A percentile compares a stretch with the other conserved stretches of the same genome.
Evolutionary conservation across 2,113 vertebrate species (phyloP).

Genomic region (Montifringilla adamsi): DNA sequence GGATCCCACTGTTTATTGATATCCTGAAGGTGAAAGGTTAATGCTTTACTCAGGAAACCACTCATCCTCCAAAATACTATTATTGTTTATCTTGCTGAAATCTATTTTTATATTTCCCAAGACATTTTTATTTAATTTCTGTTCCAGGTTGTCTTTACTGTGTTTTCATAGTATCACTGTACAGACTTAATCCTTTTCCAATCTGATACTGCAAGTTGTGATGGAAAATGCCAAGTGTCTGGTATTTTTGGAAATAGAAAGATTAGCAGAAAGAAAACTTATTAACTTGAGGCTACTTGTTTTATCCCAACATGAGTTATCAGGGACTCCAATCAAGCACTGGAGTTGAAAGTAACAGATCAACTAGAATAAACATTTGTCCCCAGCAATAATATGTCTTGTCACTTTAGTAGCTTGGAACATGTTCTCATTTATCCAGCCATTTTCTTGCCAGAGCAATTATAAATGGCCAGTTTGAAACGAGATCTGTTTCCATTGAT

Average conservation of each 20-base stretch:
- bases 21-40: constrained; percentile 64
- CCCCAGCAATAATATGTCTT: constrained; percentile 16
- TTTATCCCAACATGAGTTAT: constrained; percentile 34
- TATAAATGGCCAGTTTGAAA: constrained; percentile 29
- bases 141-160: neutral
- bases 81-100: constrained; percentile 68
- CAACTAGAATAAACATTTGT: constrained; percentile 36
- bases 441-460: constrained; percentile 30
- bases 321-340: constrained; percentile 35
- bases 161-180: constrained; percentile 56
- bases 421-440: constrained; percentile 21
- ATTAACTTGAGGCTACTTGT: constrained; percentile 57
- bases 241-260: constrained; percentile 29
- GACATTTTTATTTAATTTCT: constrained; percentile 64
- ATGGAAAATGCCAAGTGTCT: constrained; percentile 56
- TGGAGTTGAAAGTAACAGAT: constrained; percentile 38
- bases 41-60: constrained; percentile 62
- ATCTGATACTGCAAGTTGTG: constrained; percentile 57
- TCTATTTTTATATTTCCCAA: constrained; percentile 65
- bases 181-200: constrained; percentile 58
- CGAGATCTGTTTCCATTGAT: neutral
- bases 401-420: constrained; percentile 25
- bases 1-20: constrained; percentile 44
- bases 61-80: constrained; percentile 64
- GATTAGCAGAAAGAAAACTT: constrained; percentile 48